Evolutionary conservation across 1,140 invertebrate genomes (phyloP).

Genomic region (Megalonaias nervosa): DNA sequence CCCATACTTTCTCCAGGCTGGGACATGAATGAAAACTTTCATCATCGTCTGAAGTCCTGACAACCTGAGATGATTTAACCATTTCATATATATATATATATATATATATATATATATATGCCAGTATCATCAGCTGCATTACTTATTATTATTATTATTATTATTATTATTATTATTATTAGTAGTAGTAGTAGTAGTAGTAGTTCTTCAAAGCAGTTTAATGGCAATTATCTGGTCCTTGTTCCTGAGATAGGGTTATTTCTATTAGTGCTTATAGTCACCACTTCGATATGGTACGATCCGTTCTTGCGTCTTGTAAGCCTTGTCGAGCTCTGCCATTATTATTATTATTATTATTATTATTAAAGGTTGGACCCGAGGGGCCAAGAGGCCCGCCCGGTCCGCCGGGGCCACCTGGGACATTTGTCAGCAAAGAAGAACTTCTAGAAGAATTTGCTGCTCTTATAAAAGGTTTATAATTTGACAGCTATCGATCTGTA

Average conservation of each 20-base stretch:
- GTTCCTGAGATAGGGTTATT: too few relatives aligned
- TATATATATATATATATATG: not conserved
- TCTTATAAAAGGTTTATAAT: constrained; percentile 50
- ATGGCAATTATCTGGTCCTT: too few relatives aligned
- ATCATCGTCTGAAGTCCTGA: not conserved
- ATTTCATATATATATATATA: not conserved
- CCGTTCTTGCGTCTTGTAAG: too few relatives aligned
- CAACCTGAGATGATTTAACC: not conserved
- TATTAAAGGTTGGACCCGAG: constrained; percentile 26
- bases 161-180: too few relatives aligned
- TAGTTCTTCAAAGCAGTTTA: too few relatives aligned
- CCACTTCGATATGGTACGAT: too few relatives aligned
- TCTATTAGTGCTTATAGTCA: too few relatives aligned
- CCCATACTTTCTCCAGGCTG: not conserved
- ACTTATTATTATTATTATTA: too few relatives aligned
- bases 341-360: constrained; percentile 6
- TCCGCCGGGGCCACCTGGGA: constrained; percentile 52
- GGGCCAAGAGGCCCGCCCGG: constrained; percentile 55
- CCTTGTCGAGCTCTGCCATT: too few relatives aligned
- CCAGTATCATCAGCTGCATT: constrained; percentile 1
- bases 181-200: too few relatives aligned
- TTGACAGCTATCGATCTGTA: not conserved
- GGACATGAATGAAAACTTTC: not conserved
- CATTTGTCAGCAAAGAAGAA: constrained; percentile 49
- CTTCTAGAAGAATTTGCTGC: constrained; percentile 52